Conservation (phyloP, 2,888 invertebrate species). For the Neoaliturus tenellus region DNA sequence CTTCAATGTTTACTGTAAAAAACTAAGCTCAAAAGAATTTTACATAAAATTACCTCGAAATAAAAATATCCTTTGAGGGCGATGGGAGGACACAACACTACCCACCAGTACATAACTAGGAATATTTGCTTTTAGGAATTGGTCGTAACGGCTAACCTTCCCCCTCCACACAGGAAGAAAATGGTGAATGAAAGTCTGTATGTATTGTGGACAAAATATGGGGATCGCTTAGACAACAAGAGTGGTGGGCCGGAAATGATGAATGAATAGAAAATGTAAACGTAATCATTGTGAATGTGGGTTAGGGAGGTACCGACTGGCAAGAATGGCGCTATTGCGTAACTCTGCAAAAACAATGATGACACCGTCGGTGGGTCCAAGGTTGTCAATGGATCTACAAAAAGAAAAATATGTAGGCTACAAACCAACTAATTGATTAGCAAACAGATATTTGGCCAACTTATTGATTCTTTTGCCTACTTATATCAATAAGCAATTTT, state of each 20-base stretch:
- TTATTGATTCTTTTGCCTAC: too few species aligned
- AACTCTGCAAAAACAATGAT: constrained; percentile 4
- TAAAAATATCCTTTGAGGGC: too few species aligned
- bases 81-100: too few species aligned
- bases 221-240: constrained; percentile 13
- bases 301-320: constrained; percentile 1
- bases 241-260: constrained; percentile 15
- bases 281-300: constrained; percentile 30
- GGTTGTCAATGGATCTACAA: not conserved
- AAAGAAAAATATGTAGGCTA: not conserved
- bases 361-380: constrained; percentile 1
- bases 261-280: constrained; percentile 33
- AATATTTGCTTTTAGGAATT: too few species aligned
- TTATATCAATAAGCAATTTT: too few species aligned
- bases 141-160: too few species aligned
- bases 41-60: too few species aligned
- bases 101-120: too few species aligned
- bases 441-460: not conserved
- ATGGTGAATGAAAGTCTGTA: not conserved
- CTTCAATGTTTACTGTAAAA: too few species aligned
- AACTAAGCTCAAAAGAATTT: too few species aligned
- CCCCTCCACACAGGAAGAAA: not conserved
- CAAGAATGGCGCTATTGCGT: not conserved
- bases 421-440: not conserved
- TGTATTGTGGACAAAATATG: constrained; percentile 11